Base-by-base conservation (phyloP, 2,113 vertebrate genomes). In the Pogona vitticeps region DNA sequence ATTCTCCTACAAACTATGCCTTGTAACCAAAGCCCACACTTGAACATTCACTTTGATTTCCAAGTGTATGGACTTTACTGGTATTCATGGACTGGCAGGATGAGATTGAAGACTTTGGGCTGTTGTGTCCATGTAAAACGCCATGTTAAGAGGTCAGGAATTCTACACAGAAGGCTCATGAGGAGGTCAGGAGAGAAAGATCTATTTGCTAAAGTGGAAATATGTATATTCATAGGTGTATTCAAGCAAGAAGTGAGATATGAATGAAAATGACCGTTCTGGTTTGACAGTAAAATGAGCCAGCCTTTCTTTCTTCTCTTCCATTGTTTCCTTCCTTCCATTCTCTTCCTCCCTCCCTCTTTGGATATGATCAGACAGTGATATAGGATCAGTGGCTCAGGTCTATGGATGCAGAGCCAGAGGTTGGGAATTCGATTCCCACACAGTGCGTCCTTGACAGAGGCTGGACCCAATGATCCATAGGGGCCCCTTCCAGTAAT, bases 21-120 rank as follows among this genome's bases (percentile, higher is more conserved):
- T 36, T 75, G 21, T 68, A 17, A 26, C 38, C 86, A 1, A 85
- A 84, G 31, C 85, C 82, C 77, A 88, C 40, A 84, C 28, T 7
- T 33, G 68, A 71, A 12, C 46, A 36, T 72, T 18, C 13, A 2
- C 12, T 72, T 80, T 73, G 42, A 20, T 83, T 38, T 75, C 26
- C 26, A 20, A 65, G 18, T 9, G 1, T 2, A 26, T 28, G 46
- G 13, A 23, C 20, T 82, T 68, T 17, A 33, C 10, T 59, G 76
- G 18, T 33, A 40, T 18, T 56, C 31, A 68, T 70, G 42, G 83
- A 21, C 15, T 17, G 5, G 26, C 14, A 20, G 36, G 13, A 40
- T 13, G 14, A 36, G 6, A n/a, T 3, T 20, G 63, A 21, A 15
- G 10, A 36, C 13, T 52, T 68, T 68, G n/a, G 28, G 20, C 26